A percentile compares a stretch with the other conserved stretches of the same genome.
These are phyloP conservation scores for Lepidocyrtoides sp. DNA, from an alignment of 2,888 invertebrate genomes.

Conservation along the genomic window DNA sequence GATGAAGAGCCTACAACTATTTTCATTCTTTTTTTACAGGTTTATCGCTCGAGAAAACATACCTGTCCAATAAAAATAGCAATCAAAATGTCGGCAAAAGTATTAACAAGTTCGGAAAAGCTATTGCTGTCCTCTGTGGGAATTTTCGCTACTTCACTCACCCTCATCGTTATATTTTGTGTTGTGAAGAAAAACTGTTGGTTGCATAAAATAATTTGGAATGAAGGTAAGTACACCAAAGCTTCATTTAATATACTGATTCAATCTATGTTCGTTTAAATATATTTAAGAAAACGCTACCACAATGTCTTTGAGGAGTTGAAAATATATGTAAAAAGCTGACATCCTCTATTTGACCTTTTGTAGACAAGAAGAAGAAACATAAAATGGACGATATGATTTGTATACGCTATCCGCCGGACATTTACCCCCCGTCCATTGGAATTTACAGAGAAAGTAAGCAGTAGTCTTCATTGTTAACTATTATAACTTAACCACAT, in stretches of 20 bases:
- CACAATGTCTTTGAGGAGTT: too few relatives aligned
- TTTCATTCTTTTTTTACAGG: neutral
- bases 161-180: slow-evolving; percentile 83
- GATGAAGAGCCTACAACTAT: neutral
- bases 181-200: slow-evolving; percentile 84
- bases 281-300: too few relatives aligned
- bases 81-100: slow-evolving; percentile 77
- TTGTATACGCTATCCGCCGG: slow-evolving; percentile 85
- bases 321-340: too few relatives aligned
- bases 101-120: slow-evolving; percentile 83
- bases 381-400: slow-evolving; percentile 84
- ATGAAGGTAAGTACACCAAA: slow-evolving; percentile 79
- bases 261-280: too few relatives aligned
- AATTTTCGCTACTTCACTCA: slow-evolving; percentile 80
- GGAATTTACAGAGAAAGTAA: slow-evolving; percentile 85
- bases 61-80: neutral
- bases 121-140: slow-evolving; percentile 83
- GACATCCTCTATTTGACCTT: slow-evolving; percentile 13
- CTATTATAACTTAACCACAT: too few relatives aligned
- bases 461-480: too few relatives aligned
- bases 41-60: neutral
- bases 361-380: slow-evolving; percentile 83
- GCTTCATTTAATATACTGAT: neutral
- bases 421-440: slow-evolving; percentile 84
- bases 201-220: slow-evolving; percentile 84